phyloP scores from a whole-genome alignment of 30 jellyfish, hydroid and myxozoan genomes.

The Catostylus mosaicus region DNA sequence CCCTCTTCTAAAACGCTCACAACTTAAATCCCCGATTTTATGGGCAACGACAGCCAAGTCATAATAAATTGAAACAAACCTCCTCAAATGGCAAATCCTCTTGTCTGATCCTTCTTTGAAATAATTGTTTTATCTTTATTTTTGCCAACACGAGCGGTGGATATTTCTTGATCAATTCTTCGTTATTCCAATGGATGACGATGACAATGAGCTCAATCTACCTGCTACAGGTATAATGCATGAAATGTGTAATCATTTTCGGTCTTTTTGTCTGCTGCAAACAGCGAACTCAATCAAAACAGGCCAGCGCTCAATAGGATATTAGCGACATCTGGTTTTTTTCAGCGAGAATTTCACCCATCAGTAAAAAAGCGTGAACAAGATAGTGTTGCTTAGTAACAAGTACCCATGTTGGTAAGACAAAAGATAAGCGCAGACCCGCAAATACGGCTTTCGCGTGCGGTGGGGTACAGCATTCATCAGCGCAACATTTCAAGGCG shows the following conservation, averaged over 20 bases:
- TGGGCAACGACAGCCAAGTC: too few relatives aligned
- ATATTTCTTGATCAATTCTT: neutral
- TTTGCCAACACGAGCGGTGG: too few relatives aligned
- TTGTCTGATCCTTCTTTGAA: neutral
- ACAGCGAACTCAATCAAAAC: constrained; percentile 60
- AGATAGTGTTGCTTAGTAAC: constrained; percentile 4
- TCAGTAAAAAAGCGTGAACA: neutral
- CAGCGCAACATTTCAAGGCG: too few relatives aligned
- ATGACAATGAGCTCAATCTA: neutral
- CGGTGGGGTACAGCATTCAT: too few relatives aligned
- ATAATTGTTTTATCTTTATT: too few relatives aligned
- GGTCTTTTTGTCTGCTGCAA: constrained; percentile 54
- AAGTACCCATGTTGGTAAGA: neutral
- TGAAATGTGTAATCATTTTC: constrained; percentile 50
- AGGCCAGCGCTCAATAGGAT: constrained; percentile 68
- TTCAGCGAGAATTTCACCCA: constrained; percentile 2
- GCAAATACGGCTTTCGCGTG: too few relatives aligned
- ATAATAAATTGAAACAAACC: too few relatives aligned
- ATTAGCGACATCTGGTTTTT: constrained; percentile 56
- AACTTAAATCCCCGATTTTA: too few relatives aligned
- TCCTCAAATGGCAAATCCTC: too few relatives aligned
- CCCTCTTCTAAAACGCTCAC: too few relatives aligned
- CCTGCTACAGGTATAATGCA: constrained; percentile 50
- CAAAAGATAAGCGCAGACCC: too few relatives aligned
- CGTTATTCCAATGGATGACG: neutral